Percentiles rank a stretch among this genome's conserved stretches.
phyloP scores from a whole-genome alignment of 2,888 invertebrate genomes.

The Venusia cambrica region DNA sequence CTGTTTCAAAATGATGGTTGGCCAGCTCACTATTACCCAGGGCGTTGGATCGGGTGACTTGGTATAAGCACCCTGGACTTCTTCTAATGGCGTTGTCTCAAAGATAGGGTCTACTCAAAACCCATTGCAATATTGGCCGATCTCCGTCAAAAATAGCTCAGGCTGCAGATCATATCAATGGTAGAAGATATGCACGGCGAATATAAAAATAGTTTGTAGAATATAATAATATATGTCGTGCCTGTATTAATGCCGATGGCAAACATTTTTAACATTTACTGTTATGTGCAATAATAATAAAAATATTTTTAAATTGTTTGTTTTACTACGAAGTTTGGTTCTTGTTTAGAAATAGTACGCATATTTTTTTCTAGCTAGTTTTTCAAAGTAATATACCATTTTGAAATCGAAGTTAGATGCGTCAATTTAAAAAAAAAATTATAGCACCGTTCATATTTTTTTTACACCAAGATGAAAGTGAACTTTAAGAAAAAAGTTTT shows the following conservation, averaged over 20 bases:
- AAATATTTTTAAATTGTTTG: neutral
- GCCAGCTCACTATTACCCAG: too few species aligned
- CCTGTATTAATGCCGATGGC: neutral
- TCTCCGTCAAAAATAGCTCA: conserved; percentile 12
- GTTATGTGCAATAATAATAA: neutral
- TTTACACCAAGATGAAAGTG: neutral
- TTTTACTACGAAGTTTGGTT: neutral
- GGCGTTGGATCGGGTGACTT: too few species aligned
- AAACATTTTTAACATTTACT: neutral
- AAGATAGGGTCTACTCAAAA: neutral
- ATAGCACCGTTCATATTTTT: neutral
- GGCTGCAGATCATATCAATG: conserved; percentile 14
- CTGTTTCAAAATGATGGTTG: too few species aligned
- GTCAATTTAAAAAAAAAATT: neutral
- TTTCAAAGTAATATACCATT: neutral
- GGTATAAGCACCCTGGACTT: too few species aligned
- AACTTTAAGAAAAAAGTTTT: neutral
- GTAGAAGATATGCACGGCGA: conserved; percentile 14
- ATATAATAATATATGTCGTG: too few species aligned
- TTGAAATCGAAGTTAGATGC: neutral
- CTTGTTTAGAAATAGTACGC: neutral
- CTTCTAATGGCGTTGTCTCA: too few species aligned
- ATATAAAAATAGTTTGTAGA: conserved; percentile 14
- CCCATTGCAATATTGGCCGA: conserved; percentile 6
- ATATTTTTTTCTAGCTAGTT: neutral